These are phyloP conservation scores for Manis crassicaudata DNA, from an alignment of 2,797 vertebrate species.

Conservation along the genomic window DNA sequence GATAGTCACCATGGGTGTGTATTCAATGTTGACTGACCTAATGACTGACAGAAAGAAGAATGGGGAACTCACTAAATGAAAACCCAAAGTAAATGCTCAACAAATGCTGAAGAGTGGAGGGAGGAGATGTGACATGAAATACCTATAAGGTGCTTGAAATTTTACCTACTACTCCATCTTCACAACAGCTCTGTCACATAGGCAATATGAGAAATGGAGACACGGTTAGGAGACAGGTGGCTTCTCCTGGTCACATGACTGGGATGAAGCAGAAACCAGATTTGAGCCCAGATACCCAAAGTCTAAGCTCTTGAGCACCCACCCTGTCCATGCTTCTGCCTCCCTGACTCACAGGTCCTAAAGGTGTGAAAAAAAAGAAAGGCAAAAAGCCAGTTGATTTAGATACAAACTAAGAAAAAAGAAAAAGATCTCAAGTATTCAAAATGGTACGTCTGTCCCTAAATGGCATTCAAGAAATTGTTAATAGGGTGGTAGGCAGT, in stretches of 20 bases:
- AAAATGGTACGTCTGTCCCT: conserved; percentile 3
- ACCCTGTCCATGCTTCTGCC: neutral
- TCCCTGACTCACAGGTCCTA: conserved; percentile 10
- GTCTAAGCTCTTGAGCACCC: neutral
- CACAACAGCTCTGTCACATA: neutral
- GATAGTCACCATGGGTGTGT: neutral
- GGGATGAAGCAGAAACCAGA: neutral
- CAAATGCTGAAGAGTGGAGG: neutral
- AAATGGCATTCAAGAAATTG: conserved; percentile 22
- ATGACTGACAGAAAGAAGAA: neutral
- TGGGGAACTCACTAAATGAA: neutral
- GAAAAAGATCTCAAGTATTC: neutral
- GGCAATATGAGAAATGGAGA: conserved; percentile 28
- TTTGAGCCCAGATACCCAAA: neutral
- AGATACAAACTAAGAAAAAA: neutral
- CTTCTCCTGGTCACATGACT: neutral
- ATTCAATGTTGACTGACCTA: neutral
- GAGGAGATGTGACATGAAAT: neutral
- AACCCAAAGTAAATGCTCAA: neutral
- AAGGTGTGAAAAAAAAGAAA: conserved; percentile 12
- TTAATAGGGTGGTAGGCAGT: neutral
- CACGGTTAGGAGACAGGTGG: neutral
- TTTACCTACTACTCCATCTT: neutral
- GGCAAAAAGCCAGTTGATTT: neutral
- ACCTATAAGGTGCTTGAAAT: neutral